Evolutionary conservation across 2,113 vertebrate species (phyloP).

Genomic region (Trematocara variabile): DNA sequence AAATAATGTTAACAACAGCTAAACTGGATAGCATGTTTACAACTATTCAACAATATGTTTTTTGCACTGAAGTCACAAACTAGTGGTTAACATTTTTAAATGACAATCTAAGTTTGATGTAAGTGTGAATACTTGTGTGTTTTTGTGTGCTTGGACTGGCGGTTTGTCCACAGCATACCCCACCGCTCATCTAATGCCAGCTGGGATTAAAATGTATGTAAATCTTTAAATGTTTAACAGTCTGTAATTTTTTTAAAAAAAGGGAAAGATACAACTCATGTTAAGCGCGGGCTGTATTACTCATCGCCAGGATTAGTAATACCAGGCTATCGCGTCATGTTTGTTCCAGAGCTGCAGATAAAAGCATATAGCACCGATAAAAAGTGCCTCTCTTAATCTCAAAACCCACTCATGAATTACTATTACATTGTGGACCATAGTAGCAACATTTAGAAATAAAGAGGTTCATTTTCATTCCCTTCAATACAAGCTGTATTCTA

Average conservation of each 20-base stretch:
- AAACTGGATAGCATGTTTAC: not conserved
- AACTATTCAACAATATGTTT: not conserved
- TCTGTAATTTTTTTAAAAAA: accelerated
- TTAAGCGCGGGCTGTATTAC: conserved; percentile 3
- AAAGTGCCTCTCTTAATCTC: not conserved
- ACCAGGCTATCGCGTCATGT: not conserved
- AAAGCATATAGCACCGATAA: not conserved
- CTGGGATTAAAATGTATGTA: not conserved
- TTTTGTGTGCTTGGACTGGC: not conserved
- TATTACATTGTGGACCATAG: not conserved
- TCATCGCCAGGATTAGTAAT: not conserved
- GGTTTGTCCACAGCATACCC: not conserved
- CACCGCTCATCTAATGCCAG: not conserved
- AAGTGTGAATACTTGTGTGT: not conserved
- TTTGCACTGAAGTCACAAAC: not conserved
- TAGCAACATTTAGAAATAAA: not conserved
- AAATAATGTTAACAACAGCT: not conserved
- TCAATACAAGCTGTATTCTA: not conserved
- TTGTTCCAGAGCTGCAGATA: not conserved
- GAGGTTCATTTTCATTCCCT: not conserved
- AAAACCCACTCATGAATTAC: not conserved
- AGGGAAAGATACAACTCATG: conserved; percentile 7
- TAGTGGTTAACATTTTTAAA: not conserved
- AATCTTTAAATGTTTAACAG: not conserved
- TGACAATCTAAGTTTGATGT: not conserved